These are phyloP conservation scores for Elaphurus davidianus DNA, from an alignment of 2,113 vertebrate genomes.

Conservation along the genomic window DNA sequence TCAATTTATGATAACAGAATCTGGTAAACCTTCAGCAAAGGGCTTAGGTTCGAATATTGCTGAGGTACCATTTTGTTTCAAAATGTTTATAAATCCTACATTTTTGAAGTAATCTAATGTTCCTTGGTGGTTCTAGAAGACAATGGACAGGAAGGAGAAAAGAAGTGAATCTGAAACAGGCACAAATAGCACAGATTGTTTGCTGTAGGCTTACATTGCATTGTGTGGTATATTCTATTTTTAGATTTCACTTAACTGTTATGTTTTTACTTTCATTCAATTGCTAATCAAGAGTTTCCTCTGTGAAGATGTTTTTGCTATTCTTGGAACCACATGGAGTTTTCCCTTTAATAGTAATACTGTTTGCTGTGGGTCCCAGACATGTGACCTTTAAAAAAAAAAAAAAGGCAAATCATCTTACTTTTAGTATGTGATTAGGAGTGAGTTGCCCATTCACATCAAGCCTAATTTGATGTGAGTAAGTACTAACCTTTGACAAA, in stretches of 20 bases:
- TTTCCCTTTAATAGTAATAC: constrained; percentile 63
- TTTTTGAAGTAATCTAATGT: background rate
- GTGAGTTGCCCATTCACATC: constrained; percentile 58
- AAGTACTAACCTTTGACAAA: constrained; percentile 65
- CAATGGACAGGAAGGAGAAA: constrained; percentile 3
- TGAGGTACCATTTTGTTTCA: background rate
- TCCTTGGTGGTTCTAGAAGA: background rate
- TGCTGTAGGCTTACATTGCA: background rate
- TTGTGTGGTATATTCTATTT: constrained; percentile 1
- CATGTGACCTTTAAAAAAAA: constrained; percentile 48
- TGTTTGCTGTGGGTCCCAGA: constrained; percentile 45
- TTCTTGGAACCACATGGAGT: constrained; percentile 52
- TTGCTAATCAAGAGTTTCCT: constrained; percentile 66
- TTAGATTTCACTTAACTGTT: constrained; percentile 47
- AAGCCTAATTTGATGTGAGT: constrained; percentile 64
- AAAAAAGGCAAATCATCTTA: constrained; percentile 45
- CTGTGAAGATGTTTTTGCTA: constrained; percentile 61
- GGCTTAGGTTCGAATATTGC: background rate
- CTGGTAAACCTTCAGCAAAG: constrained; percentile 1
- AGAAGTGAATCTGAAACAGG: background rate
- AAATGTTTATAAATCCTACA: background rate
- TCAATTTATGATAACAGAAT: background rate
- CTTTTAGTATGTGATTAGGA: constrained; percentile 57
- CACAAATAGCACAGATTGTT: background rate
- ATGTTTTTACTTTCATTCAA: constrained; percentile 61